phyloP scores from a whole-genome alignment of 2,888 invertebrate species.

The Oscheius sp. region DNA sequence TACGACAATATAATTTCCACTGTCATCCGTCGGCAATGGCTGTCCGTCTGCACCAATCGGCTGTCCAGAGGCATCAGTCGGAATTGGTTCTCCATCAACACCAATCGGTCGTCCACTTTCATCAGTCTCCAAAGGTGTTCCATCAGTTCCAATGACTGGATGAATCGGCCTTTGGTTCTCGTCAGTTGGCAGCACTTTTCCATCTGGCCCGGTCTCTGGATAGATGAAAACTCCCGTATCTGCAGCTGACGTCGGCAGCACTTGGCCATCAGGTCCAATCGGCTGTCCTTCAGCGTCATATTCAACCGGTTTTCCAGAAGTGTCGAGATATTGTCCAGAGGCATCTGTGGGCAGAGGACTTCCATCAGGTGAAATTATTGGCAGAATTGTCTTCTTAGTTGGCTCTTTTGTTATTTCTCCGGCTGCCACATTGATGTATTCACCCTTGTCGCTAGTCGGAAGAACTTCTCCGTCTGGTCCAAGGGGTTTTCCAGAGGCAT shows the following conservation, averaged over 20 bases:
- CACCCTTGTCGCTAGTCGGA: slow-evolving; percentile 56
- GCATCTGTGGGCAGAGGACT: slow-evolving; percentile 43
- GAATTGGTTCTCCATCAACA: slow-evolving; percentile 35
- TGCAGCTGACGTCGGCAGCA: slow-evolving; percentile 52
- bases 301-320: slow-evolving; percentile 47
- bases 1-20: slow-evolving; percentile 45
- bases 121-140: slow-evolving; percentile 42
- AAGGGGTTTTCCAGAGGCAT: slow-evolving; percentile 41
- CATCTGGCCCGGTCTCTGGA: slow-evolving; percentile 56
- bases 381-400: too few species aligned
- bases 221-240: slow-evolving; percentile 63
- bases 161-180: slow-evolving; percentile 42
- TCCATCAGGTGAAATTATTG: slow-evolving; percentile 52
- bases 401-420: too few species aligned
- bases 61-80: slow-evolving; percentile 43
- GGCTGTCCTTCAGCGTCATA: slow-evolving; percentile 43
- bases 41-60: slow-evolving; percentile 38
- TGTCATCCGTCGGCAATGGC: slow-evolving; percentile 57
- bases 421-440: slow-evolving; percentile 40
- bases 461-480: slow-evolving; percentile 40
- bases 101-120: slow-evolving; percentile 47
- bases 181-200: slow-evolving; percentile 46
- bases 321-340: slow-evolving; percentile 39
- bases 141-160: slow-evolving; percentile 45
- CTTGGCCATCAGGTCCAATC: slow-evolving; percentile 44